These are phyloP conservation scores for Heliconius charithonia DNA, from an alignment of 2,888 invertebrate species.

Conservation along the genomic window DNA sequence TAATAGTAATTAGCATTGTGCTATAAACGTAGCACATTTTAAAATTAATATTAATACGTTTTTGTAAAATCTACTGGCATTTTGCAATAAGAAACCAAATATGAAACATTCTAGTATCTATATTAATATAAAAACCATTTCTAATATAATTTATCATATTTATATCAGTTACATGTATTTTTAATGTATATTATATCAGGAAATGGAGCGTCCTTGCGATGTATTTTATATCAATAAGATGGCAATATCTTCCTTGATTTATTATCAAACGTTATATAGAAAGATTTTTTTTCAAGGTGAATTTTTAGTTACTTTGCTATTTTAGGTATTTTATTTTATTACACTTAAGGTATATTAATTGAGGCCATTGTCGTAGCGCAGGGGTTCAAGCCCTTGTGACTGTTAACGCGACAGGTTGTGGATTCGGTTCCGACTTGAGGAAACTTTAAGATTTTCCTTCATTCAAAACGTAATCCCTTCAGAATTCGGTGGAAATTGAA, in stretches of 20 bases:
- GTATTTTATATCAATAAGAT: slow-evolving; percentile 16
- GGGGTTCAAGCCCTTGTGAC: no score
- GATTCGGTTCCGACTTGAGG: no score
- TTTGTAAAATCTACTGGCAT: background rate
- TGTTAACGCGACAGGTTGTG: no score
- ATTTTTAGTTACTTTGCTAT: background rate
- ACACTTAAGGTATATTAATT: background rate
- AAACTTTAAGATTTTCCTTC: no score
- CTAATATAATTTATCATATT: background rate
- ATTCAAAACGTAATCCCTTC: no score
- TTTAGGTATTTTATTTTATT: background rate
- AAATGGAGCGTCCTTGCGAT: slow-evolving; percentile 1
- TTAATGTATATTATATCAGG: background rate
- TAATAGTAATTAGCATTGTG: no score
- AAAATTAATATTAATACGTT: background rate
- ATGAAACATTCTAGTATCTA: no score
- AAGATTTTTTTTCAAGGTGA: slow-evolving; percentile 1
- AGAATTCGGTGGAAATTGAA: no score
- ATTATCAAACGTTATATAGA: background rate
- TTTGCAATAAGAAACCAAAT: no score
- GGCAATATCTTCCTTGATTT: slow-evolving; percentile 11
- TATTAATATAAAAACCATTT: background rate
- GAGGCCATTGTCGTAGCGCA: no score
- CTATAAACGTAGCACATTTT: background rate
- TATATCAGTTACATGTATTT: slow-evolving; percentile 1